Base-by-base conservation (phyloP, 2,888 invertebrate genomes). In the Hirtodrosophila histrioides region DNA sequence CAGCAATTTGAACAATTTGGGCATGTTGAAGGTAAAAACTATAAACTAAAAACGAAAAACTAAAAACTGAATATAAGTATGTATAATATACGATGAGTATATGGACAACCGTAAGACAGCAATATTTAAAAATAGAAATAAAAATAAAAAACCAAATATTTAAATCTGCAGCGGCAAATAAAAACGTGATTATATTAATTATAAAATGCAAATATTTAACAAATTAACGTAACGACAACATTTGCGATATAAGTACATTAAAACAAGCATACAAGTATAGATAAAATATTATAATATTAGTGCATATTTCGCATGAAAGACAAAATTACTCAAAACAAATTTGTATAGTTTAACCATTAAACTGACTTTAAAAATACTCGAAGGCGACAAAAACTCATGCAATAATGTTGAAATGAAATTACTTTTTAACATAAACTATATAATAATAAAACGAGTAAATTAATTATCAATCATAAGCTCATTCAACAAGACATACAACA, bases 321-420 rank as follows among this genome's bases (percentile, higher is more conserved):
- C 29, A 58, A 27, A 49, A 43, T 67, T 57, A 68, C 56, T 58
- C 48, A 64, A 71, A 56, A 43, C 33, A 53, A 53, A 63, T 63
- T 67, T 67, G 57, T 63, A 60, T 50, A 58, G 48, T 48, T 48
- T 53, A 63, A 53, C n/a, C 23, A 46, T 40, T 43, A 56, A 53
- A 69, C 54, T 43, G 54, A 64, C 53, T 63, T 36, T 17, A 55
- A 43, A 46, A 48, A 49, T 41, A 41, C 36, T 65, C 41, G 41
- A 67, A 58, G 10, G 48, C 67, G 44, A 49, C 48, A 56, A 53
- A 31, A 60, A 80, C 62, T 45, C 69, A 69, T 79, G 73, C 83
- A 83, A 79, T 76, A 79, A 79, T 76, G 69, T 76, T 60, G 77
- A 83, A 83, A 79, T 79, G 53, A 41, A 73, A 83, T 79, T 76